phyloP scores from a whole-genome alignment of 2,113 vertebrate species.

The Xyrauchen texanus region DNA sequence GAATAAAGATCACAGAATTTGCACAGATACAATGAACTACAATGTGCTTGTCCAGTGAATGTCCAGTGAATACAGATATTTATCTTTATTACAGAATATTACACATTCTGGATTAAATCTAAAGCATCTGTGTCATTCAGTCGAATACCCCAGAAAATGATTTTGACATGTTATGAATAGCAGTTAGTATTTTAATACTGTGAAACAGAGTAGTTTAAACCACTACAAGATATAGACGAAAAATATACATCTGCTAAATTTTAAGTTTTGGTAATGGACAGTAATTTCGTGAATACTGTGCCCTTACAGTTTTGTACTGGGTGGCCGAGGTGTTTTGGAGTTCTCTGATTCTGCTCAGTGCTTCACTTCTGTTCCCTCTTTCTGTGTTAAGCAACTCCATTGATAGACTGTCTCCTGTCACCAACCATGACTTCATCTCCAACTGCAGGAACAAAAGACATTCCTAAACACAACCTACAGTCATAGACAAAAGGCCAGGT shows the following conservation, averaged over 20 bases:
- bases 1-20: neutral
- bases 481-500: neutral
- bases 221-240: no score
- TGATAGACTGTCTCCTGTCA: constrained; percentile 91
- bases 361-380: constrained; percentile 85
- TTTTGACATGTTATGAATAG: no score
- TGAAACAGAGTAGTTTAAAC: no score
- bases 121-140: no score
- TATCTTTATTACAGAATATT: no score
- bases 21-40: neutral
- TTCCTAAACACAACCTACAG: neutral
- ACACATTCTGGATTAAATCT: no score
- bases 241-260: no score
- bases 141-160: no score
- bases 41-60: neutral
- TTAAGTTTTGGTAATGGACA: no score
- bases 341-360: constrained; percentile 79
- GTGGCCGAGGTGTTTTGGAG: constrained; percentile 82
- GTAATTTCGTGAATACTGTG: no score
- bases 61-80: no score
- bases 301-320: constrained; percentile 83
- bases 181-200: no score
- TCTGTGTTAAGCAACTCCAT: constrained; percentile 90
- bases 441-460: constrained; percentile 75
- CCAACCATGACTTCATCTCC: constrained; percentile 93